A percentile compares a stretch with the other conserved stretches of the same genome.
These are phyloP conservation scores for Drosophila vallismaia DNA, from an alignment of 2,888 invertebrate genomes.

Conservation along the genomic window DNA sequence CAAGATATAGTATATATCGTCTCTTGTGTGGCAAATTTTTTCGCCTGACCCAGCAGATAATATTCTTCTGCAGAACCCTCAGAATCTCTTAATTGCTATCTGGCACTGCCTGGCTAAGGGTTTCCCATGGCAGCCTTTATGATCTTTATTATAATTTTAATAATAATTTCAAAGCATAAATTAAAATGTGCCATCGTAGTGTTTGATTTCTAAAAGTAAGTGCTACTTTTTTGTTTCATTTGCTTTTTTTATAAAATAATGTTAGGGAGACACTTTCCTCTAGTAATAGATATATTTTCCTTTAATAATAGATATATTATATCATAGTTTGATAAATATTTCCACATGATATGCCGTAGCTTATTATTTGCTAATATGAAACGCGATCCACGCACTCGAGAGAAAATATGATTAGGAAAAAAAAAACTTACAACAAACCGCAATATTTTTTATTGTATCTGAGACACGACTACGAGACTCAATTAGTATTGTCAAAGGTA, in stretches of 20 bases:
- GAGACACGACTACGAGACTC: conserved; percentile 11
- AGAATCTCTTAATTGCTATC: conserved; percentile 33
- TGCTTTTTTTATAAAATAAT: no score
- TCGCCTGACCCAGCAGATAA: conserved; percentile 29
- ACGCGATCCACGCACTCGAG: conserved; percentile 15
- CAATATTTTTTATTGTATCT: conserved; percentile 25
- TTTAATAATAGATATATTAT: neutral
- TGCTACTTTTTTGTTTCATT: neutral
- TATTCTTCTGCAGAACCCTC: conserved; percentile 20
- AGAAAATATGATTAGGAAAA: conserved; percentile 21
- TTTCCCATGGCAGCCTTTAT: neutral
- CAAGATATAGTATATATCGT: conserved; percentile 1
- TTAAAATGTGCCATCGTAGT: neutral
- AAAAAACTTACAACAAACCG: conserved; percentile 40
- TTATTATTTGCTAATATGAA: conserved; percentile 43
- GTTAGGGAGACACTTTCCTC: no score
- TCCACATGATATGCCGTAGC: neutral
- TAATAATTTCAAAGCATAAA: conserved; percentile 4
- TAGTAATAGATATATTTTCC: no score
- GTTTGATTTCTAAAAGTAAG: neutral
- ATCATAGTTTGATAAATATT: conserved; percentile 2
- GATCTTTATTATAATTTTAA: conserved; percentile 8
- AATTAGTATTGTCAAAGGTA: conserved; percentile 68
- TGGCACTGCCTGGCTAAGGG: conserved; percentile 2
- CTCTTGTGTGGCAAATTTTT: conserved; percentile 36